Evolutionary conservation across 2,888 invertebrate genomes (phyloP), one percentile per base, ranked within the genome.

Genomic region (Silvanus unidentatus): DNA sequence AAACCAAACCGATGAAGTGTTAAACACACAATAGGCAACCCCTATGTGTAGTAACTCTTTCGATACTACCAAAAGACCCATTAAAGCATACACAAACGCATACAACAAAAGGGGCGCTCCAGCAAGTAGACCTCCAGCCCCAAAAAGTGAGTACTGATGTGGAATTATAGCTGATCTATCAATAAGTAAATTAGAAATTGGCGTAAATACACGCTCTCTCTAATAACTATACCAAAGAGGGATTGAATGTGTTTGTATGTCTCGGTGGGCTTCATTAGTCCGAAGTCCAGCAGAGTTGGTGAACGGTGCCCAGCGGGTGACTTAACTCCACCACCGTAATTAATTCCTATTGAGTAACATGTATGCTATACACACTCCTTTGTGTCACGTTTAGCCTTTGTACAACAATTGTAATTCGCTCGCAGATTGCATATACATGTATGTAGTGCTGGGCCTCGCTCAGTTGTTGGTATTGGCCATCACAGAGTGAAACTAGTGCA

Each of bases 271-370:
- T 48, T 54, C 49, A 54, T 54, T 54, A 54, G 42, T 39, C 32
- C 37, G 48, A 42, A 43, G 45, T 47, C 50, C 52, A 44, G 40
- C 40, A 13, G 51, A 47, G 51, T 39, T 45, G 45, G 40, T 42
- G 42, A 52, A 43, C 45, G 43, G 35, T 37, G 43, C 41, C 45
- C 45, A 40, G 46, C 48, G 50, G 54, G 54, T 44, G 45, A 40
- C 48, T 52, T 50, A 45, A 47, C 39, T 38, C 42, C 16, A 43
- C 34, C 16, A 43, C 34, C 42, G 38, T 44, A 55, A 55, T 55
- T 55, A 55, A 55, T 53, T 52, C 47, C 48, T 39, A 47, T 46
- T 47, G 54, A 47, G 43, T 22, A 43, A 35, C 47, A 39, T 37
- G 43, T 44, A 49, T 39, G 22, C 22, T 44, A 35, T 30, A 11